phyloP scores from a whole-genome alignment of 2,113 vertebrate species.

The Pao palembangensis region DNA sequence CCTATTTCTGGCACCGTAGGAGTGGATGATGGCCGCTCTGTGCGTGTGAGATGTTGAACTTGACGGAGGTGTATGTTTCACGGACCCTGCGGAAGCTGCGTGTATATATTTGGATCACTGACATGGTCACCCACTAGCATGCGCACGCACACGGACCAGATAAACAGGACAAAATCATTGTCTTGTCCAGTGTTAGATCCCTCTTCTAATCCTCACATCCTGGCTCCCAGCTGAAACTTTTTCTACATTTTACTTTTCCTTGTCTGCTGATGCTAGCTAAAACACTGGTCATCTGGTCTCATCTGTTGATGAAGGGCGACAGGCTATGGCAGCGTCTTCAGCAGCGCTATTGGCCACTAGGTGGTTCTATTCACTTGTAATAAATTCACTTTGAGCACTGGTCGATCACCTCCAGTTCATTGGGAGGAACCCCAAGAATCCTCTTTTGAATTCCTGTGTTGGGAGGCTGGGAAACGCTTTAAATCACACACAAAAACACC shows the following conservation, averaged over 20 bases:
- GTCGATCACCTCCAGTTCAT: too few relatives aligned
- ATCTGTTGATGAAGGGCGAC: neutral
- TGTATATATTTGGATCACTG: conserved; percentile 12
- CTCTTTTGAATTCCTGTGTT: neutral
- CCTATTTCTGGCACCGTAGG: conserved; percentile 62
- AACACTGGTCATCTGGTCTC: neutral
- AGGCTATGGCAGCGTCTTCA: too few relatives aligned
- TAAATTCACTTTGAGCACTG: too few relatives aligned
- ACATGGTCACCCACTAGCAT: neutral
- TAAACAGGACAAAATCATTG: too few relatives aligned
- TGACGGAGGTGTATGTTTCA: conserved; percentile 35
- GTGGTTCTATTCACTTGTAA: too few relatives aligned
- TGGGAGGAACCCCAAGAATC: conserved; percentile 3
- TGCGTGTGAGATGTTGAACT: conserved; percentile 24
- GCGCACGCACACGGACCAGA: too few relatives aligned
- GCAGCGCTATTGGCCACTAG: too few relatives aligned
- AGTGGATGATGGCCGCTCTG: conserved; percentile 38
- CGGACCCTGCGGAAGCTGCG: conserved; percentile 16
- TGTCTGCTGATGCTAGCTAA: neutral
- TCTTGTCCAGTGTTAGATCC: too few relatives aligned
- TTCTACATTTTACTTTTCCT: too few relatives aligned
- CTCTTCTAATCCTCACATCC: too few relatives aligned
- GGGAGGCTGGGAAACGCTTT: neutral
- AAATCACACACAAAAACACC: neutral
- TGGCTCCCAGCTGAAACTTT: too few relatives aligned